Base-by-base conservation (phyloP, 2,888 invertebrate genomes). In the Tinea pellionella region DNA sequence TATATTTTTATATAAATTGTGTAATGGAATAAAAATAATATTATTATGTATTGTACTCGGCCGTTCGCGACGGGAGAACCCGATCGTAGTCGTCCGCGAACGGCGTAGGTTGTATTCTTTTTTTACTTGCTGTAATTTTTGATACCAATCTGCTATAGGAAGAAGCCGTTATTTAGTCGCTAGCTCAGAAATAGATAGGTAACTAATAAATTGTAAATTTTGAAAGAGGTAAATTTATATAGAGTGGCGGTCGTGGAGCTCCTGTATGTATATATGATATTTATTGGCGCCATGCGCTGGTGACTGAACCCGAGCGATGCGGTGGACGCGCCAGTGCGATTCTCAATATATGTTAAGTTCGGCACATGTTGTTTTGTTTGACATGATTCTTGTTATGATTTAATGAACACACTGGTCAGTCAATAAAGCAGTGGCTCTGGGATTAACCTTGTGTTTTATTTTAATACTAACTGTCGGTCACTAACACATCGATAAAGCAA, bases 401-500 rank as follows among this genome's bases (percentile, higher is more conserved):
- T 83, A 87, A 87, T 80, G 78, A 78, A 80, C 81, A 85, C 84
- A 81, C 85, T 86, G 88, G 85, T 85, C 75, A 86, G 87, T 88
- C 86, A 87, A 88, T 87, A 86, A 88, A 88, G 81, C 82, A 82
- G 86, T 87, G 87, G 87, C 86, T 86, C 84, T 84, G 87, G 87
- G 86, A 84, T 16, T 59, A 18, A 12, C 19, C 47, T 47, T 32
- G 30, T 32, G 30, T 32, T 57, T 57, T 57, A 57, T 57, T 53
- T 51, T 16, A 16, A 13, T 47, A 47, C 47, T 16, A 16, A 47
- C 47, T 12, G 37, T 37, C 9, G n/a, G 2, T 3, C 24, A 24
- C 24, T 24, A 24, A 24, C 24, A 24, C 6, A 37, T 37, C 37
- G 2, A 37, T n/a, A 6, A 37, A 37, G 9, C 2, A 37, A 37